Conservation (phyloP, 1,140 invertebrate genomes). For the Cydia fagiglandana region DNA sequence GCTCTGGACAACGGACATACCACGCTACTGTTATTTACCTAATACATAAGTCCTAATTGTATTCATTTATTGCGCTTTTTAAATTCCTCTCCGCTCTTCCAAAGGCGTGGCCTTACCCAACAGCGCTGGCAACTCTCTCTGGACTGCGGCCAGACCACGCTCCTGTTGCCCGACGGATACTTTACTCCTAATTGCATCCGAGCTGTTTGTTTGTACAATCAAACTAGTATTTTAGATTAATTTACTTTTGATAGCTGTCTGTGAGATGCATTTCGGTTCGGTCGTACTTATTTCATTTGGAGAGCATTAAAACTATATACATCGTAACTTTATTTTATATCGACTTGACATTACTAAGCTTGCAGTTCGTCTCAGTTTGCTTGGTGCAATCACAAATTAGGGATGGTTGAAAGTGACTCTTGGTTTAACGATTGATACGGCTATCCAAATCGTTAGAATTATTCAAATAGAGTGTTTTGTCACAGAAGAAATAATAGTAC, state of each 20-base stretch:
- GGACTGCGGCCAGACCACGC: slow-evolving; percentile 17
- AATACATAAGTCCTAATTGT: slow-evolving; percentile 18
- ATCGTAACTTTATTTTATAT: no score
- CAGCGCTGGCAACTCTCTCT: slow-evolving; percentile 5
- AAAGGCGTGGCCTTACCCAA: neutral
- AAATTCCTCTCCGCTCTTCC: neutral
- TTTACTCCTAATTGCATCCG: slow-evolving; percentile 27
- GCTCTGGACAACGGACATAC: neutral
- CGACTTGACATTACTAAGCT: no score
- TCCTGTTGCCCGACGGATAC: slow-evolving; percentile 18
- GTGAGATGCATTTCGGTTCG: no score
- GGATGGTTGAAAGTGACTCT: no score
- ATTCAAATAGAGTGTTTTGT: no score
- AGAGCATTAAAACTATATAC: no score
- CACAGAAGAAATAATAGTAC: no score
- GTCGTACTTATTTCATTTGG: no score
- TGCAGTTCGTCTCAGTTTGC: no score
- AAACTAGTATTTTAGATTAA: slow-evolving; percentile 16
- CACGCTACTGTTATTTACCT: slow-evolving; percentile 9
- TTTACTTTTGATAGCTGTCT: neutral
- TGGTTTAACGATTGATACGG: no score
- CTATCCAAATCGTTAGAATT: no score
- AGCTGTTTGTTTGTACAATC: slow-evolving; percentile 26
- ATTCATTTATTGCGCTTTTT: neutral
- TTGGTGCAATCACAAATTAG: no score